These are phyloP conservation scores for Popillia japonica DNA, from an alignment of 1,140 invertebrate genomes.

Conservation along the genomic window DNA sequence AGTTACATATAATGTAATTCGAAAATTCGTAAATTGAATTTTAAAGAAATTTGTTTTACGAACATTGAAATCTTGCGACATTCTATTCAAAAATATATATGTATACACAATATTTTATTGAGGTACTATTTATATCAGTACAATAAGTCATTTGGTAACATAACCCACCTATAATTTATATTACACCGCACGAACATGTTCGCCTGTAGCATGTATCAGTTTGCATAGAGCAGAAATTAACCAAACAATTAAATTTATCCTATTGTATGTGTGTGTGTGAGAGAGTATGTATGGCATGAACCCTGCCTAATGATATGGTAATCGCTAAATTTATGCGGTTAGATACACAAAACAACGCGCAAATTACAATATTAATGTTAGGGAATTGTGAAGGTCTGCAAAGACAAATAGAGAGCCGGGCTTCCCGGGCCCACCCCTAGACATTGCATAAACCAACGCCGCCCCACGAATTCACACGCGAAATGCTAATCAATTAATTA, in stretches of 20 bases:
- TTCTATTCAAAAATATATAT: neutral
- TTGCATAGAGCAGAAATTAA: conserved; percentile 5
- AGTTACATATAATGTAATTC: too few relatives aligned
- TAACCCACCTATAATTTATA: neutral
- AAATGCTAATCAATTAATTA: conserved; percentile 31
- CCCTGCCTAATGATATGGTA: conserved; percentile 26
- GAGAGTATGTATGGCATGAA: neutral
- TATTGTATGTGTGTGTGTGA: neutral
- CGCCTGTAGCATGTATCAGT: neutral
- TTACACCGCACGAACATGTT: neutral
- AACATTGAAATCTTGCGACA: too few relatives aligned
- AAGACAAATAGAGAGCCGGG: conserved; percentile 26
- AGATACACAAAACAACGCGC: conserved; percentile 25
- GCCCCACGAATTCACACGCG: conserved; percentile 15
- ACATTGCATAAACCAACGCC: conserved; percentile 3
- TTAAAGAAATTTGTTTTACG: too few relatives aligned
- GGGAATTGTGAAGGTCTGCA: conserved; percentile 22
- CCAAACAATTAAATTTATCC: conserved; percentile 33
- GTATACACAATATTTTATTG: neutral
- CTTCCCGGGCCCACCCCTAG: neutral
- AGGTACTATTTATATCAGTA: neutral
- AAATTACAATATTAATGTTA: conserved; percentile 25
- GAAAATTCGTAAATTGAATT: too few relatives aligned
- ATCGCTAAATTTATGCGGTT: conserved; percentile 28
- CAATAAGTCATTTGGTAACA: too few relatives aligned